Conservation (phyloP, 2,888 invertebrate species). For the Limnephilus lunatus region DNA sequence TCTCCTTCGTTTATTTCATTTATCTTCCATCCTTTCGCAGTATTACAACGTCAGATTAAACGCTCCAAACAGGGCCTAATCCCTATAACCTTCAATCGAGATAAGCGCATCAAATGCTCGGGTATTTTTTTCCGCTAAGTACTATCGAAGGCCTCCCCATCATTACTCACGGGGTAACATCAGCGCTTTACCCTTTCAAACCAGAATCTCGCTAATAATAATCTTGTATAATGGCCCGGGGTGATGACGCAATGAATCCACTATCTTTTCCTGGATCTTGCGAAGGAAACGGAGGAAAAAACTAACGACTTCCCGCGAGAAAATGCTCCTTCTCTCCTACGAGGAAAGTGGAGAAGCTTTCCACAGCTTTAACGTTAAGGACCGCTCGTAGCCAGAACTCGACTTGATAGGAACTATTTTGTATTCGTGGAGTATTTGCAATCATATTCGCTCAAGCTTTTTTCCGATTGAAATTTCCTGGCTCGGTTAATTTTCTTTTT, state of each 20-base stretch:
- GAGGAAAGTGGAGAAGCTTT: neutral
- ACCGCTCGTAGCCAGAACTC: neutral
- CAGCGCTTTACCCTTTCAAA: slow-evolving; percentile 20
- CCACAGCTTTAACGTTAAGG: neutral
- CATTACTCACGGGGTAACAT: slow-evolving; percentile 27
- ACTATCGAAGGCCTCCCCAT: slow-evolving; percentile 1
- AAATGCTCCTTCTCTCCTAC: neutral
- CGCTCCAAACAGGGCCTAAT: neutral
- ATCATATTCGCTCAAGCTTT: slow-evolving; percentile 9
- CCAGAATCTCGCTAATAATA: slow-evolving; percentile 33
- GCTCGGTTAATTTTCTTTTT: neutral
- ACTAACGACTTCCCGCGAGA: slow-evolving; percentile 45
- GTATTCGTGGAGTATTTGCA: slow-evolving; percentile 2
- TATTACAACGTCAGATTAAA: slow-evolving; percentile 1
- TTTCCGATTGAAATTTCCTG: neutral
- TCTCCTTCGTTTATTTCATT: neutral
- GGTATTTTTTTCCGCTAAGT: slow-evolving; percentile 15
- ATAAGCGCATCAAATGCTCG: slow-evolving; percentile 13
- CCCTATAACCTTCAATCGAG: slow-evolving; percentile 16
- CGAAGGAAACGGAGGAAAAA: slow-evolving; percentile 31
- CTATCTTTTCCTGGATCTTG: slow-evolving; percentile 31
- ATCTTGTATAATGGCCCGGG: slow-evolving; percentile 28
- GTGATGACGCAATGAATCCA: slow-evolving; percentile 38
- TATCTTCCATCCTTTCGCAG: slow-evolving; percentile 5
- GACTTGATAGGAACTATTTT: slow-evolving; percentile 19